phyloP scores from a whole-genome alignment of 2,113 vertebrate species.

The Herpetotheres cachinnans region DNA sequence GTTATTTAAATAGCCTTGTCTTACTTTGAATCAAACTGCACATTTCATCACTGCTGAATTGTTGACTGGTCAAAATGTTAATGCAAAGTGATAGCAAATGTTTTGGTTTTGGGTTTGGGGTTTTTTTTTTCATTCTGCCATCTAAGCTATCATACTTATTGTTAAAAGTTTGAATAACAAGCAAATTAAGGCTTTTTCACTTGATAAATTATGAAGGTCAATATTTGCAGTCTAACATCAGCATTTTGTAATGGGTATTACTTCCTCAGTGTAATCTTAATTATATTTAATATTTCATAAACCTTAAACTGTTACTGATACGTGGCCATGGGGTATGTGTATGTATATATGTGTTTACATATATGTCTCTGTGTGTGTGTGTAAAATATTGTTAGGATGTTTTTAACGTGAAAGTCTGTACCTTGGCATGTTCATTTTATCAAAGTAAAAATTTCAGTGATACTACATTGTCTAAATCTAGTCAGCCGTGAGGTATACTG shows the following conservation, averaged over 20 bases:
- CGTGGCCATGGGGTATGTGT: background rate
- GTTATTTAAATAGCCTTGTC: constrained; percentile 65
- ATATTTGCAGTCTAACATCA: constrained; percentile 65
- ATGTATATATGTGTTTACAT: background rate
- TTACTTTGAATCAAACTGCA: constrained; percentile 72
- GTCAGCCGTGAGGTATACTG: background rate
- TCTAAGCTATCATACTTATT: constrained; percentile 44
- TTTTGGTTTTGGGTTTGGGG: background rate
- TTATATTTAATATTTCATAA: constrained; percentile 35
- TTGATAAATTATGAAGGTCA: constrained; percentile 62
- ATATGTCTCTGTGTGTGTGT: background rate
- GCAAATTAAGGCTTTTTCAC: constrained; percentile 63
- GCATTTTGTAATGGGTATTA: constrained; percentile 52
- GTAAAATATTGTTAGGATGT: background rate
- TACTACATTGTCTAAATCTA: background rate
- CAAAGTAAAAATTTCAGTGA: background rate
- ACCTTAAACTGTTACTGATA: constrained; percentile 14
- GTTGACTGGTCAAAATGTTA: constrained; percentile 73
- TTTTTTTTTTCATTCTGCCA: background rate
- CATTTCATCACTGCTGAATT: constrained; percentile 61
- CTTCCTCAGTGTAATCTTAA: constrained; percentile 16
- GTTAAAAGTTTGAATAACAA: constrained; percentile 63
- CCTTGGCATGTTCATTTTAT: background rate
- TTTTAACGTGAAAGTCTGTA: background rate
- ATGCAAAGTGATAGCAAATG: constrained; percentile 31